Evolutionary conservation across 2,113 vertebrate species (phyloP).

Genomic region (Phyllostomus hastatus): DNA sequence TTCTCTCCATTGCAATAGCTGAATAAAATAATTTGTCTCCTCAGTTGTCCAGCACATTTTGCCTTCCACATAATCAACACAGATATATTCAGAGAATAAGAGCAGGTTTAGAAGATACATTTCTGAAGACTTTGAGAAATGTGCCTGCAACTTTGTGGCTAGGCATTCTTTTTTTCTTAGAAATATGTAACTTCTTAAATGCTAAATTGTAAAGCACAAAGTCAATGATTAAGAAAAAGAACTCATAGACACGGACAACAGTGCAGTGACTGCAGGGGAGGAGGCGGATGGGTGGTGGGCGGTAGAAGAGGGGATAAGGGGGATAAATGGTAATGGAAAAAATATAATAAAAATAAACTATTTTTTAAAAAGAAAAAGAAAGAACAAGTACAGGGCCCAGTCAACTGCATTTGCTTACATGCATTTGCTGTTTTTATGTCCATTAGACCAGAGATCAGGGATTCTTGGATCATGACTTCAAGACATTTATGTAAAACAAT

Average conservation of each 20-base stretch:
- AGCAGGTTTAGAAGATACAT: background rate
- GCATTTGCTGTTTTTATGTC: background rate
- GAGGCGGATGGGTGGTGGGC: too few species aligned
- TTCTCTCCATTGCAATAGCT: background rate
- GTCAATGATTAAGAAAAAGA: slow-evolving; percentile 34
- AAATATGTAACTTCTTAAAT: slow-evolving; percentile 35
- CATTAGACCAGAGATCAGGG: background rate
- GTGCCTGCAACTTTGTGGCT: background rate
- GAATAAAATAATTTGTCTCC: background rate
- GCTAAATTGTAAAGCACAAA: background rate
- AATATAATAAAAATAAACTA: too few species aligned
- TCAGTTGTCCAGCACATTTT: slow-evolving; percentile 17
- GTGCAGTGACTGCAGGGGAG: too few species aligned
- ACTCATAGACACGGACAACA: too few species aligned
- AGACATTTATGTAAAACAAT: slow-evolving; percentile 2
- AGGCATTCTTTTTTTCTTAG: slow-evolving; percentile 1
- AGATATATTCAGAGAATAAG: background rate
- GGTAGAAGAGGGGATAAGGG: too few species aligned
- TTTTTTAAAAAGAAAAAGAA: too few species aligned
- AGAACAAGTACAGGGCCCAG: background rate
- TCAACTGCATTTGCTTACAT: background rate
- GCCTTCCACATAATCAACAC: slow-evolving; percentile 13
- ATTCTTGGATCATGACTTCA: background rate
- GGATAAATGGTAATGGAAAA: too few species aligned
- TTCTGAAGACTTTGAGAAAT: slow-evolving; percentile 43